These are phyloP conservation scores for Brachionus plicatilis DNA, from an alignment of 1,140 invertebrate species.

Conservation along the genomic window DNA sequence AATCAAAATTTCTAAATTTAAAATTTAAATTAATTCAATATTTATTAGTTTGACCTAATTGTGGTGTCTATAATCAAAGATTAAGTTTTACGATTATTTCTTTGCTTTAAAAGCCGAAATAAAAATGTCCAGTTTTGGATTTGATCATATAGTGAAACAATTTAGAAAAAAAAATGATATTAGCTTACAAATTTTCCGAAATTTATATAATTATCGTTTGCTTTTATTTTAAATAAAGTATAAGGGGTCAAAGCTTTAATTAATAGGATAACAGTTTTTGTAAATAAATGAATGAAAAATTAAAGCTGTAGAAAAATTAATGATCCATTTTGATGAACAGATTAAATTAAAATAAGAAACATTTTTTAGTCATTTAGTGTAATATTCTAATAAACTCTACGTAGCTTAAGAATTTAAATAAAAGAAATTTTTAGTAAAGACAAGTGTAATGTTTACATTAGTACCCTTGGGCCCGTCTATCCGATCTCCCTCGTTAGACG, in stretches of 20 bases:
- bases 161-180: neutral
- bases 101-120: neutral
- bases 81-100: conserved; percentile 5
- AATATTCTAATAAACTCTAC: too few species aligned
- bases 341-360: neutral
- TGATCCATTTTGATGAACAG: neutral
- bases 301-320: neutral
- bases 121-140: neutral
- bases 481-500: too few species aligned
- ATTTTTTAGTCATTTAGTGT: too few species aligned
- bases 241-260: neutral
- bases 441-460: too few species aligned
- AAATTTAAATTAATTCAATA: conserved; percentile 29
- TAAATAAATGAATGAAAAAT: neutral
- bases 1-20: conserved; percentile 21
- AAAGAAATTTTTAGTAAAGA: too few species aligned
- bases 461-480: too few species aligned
- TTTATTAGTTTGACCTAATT: conserved; percentile 29
- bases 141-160: neutral
- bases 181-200: neutral
- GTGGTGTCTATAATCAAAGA: neutral
- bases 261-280: neutral
- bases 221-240: neutral
- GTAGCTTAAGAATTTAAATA: too few species aligned
- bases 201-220: neutral